Base-by-base conservation (phyloP, 2,888 invertebrate genomes). In the Caenorhabditis sp. region DNA sequence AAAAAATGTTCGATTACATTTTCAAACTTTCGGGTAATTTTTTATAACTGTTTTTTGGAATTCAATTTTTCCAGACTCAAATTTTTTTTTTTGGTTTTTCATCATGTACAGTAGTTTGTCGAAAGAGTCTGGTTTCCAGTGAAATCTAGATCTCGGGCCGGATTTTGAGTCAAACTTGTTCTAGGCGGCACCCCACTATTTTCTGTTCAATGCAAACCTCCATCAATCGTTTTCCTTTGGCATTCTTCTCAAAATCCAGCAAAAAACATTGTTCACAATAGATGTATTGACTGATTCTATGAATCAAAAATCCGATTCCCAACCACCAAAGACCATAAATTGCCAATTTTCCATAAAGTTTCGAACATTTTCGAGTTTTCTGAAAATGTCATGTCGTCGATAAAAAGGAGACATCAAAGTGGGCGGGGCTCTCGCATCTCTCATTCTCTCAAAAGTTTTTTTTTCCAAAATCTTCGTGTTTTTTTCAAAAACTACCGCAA, bases 251-350 rank as follows among this genome's bases (percentile, higher is more conserved):
- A n/a, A 66, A 66, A 10, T 60, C 36, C 8, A 57, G 37, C 19
- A 55, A 55, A 31, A 57, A 49, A 55, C 70, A 71, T 21, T 57
- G 50, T 17, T 71, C 70, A 55, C 70, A 71, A 43, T 57, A 71
- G 3, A 55, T 62, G n/a, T 23, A 17, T 37, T 49, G n/a, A 14
- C 59, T 27, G 4, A 71, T 31, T 50, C 17, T 66, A 50, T 55
- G 54, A 57, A 71, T 50, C 14, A 66, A 26, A 50, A 66, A 51
- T 23, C 70, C 70, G 1, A 71, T 36, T 0, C 66, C 66, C 59
- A 66, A 60, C 70, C 70, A 71, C 66, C 66, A 71, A 23, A 70
- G 54, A 14, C 61, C 65, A 21, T 71, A 71, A 5, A 66, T 37
- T 55, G 70, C 66, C 1, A 71, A 21, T 19, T 66, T 60, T 21